Base-by-base conservation (phyloP, 2,888 invertebrate genomes). In the Zaprionus lineosus region DNA sequence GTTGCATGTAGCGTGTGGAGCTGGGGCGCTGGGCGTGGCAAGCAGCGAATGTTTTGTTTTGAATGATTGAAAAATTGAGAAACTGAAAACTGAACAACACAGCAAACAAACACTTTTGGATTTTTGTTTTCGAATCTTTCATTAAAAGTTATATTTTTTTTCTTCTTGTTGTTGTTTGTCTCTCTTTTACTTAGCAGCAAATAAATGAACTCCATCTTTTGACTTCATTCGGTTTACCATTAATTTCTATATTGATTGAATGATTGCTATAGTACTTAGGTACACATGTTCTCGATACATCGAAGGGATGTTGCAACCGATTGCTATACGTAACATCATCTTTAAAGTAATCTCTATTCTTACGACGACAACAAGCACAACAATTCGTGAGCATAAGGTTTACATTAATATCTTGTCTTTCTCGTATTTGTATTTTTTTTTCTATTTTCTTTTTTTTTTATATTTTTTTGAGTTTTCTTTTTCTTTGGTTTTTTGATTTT, bases 351-450 rank as follows among this genome's bases (percentile, higher is more conserved):
- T 53, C 47, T 62, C 59, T 68, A n/a, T n/a, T n/a, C n/a, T 56
- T 31, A 57, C 50, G 58, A 56, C 62, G 65, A 69, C 59, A 69
- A 76, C 77, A 82, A 84, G 82, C 86, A 84, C 83, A 84, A 86
- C 72, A 84, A 79, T 74, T 68, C 82, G 81, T 82, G 81, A 82
- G 81, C 81, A 82, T 82, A 82, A 82, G 81, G 81, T 82, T 82
- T 82, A 82, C 86, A 86, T 74, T 6, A 14, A 29, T 40, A 33
- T 28, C 39, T n/a, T 1, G 11, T 26, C 37, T 34, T 48, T 24
- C 9, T 33, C 34, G 37, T 43, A 31, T 14, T 8, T 19, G 5
- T 3, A 19, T 3, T 19, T 43, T 37, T 41, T 7, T n/a, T 36
- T 43, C 33, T 5, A n/a, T 6, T 14, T 33, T 40, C 37, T 28